Evolutionary conservation across 2,888 invertebrate genomes (phyloP).

Genomic region (Aphidoletes aphidimyza): DNA sequence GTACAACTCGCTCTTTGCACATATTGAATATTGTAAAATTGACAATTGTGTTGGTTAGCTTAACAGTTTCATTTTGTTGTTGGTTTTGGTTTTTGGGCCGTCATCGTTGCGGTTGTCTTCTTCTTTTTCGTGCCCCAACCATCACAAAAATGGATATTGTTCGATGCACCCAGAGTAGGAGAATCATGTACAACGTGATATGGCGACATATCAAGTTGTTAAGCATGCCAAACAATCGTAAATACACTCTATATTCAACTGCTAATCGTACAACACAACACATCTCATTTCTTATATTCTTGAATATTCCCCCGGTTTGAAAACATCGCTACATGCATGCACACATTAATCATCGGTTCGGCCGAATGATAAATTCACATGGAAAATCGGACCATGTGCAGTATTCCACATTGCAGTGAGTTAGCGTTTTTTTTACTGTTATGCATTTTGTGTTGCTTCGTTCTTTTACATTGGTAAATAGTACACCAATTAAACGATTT

Average conservation of each 20-base stretch:
- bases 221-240: conserved; percentile 46
- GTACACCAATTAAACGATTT: conserved; percentile 12
- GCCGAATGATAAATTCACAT: conserved; percentile 34
- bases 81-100: neutral
- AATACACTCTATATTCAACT: conserved; percentile 48
- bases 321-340: conserved; percentile 19
- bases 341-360: conserved; percentile 14
- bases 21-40: conserved; percentile 32
- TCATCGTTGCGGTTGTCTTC: neutral
- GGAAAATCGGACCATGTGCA: neutral
- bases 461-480: neutral
- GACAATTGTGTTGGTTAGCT: conserved; percentile 2
- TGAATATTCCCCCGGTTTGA: conserved; percentile 20
- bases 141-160: too few species aligned
- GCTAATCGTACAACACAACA: conserved; percentile 35
- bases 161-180: neutral
- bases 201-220: conserved; percentile 24
- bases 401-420: neutral
- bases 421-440: conserved; percentile 5
- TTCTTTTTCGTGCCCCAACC: too few species aligned
- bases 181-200: conserved; percentile 33
- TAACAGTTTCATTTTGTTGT: neutral
- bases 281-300: conserved; percentile 27
- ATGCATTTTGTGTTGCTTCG: neutral
- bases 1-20: neutral